These are phyloP conservation scores for Coboldia fuscipes DNA, from an alignment of 1,140 invertebrate species.

Conservation along the genomic window DNA sequence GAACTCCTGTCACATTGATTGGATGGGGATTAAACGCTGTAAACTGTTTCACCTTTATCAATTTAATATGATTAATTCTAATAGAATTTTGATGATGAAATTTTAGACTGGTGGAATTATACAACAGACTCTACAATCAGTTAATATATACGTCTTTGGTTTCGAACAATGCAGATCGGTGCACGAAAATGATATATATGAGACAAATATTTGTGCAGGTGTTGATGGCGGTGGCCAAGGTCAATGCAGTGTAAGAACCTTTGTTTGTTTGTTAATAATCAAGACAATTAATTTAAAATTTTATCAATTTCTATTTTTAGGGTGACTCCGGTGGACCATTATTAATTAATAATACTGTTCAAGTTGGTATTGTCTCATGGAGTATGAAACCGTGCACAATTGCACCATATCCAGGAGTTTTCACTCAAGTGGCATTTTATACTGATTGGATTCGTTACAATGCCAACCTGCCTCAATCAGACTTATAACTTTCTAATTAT, in stretches of 20 bases:
- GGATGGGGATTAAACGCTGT: constrained; percentile 19
- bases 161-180: constrained; percentile 14
- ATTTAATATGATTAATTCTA: neutral
- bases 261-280: constrained; percentile 1
- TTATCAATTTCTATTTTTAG: constrained; percentile 6
- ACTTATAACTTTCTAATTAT: too few species aligned
- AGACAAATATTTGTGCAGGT: constrained; percentile 19
- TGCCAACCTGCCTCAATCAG: too few species aligned
- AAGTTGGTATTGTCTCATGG: constrained; percentile 24
- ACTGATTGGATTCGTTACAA: constrained; percentile 24
- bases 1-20: constrained; percentile 8
- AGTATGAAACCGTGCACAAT: constrained; percentile 22
- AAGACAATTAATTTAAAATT: neutral
- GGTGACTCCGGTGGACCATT: constrained; percentile 24
- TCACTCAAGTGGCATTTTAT: constrained; percentile 24
- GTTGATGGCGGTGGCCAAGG: constrained; percentile 19
- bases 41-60: neutral
- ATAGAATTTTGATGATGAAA: neutral
- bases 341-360: constrained; percentile 12
- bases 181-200: constrained; percentile 11
- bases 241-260: constrained; percentile 22
- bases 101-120: constrained; percentile 16
- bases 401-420: constrained; percentile 23
- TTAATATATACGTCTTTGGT: constrained; percentile 15
- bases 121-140: constrained; percentile 16